Evolutionary conservation across 2,797 vertebrate species (phyloP).

Genomic region (Lithobates sylvaticus): DNA sequence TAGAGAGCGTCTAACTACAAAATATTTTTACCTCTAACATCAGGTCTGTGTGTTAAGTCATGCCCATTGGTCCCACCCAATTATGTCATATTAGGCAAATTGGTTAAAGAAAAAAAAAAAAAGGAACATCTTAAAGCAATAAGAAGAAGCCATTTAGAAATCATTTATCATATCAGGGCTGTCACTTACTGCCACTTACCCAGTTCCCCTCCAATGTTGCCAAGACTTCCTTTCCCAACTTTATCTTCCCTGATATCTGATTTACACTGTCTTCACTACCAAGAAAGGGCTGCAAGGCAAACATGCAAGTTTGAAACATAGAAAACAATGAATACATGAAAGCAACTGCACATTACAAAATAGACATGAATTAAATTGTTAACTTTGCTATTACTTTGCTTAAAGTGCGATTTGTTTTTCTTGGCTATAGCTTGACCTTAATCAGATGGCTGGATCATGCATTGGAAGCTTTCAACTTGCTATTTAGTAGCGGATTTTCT

Average conservation of each 20-base stretch:
- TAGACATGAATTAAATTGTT: neutral
- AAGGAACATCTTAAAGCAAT: too few relatives aligned
- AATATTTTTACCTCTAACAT: too few relatives aligned
- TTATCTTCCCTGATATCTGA: conserved; percentile 95
- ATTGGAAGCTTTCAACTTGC: neutral
- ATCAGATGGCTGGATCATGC: neutral
- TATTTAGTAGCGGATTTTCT: neutral
- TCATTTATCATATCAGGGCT: too few relatives aligned
- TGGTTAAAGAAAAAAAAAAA: too few relatives aligned
- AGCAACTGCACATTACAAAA: neutral
- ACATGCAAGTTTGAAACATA: neutral
- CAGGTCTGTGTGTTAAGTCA: too few relatives aligned
- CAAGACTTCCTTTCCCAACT: conserved; percentile 95
- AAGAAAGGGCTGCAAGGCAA: conserved; percentile 88
- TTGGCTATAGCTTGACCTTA: conserved; percentile 2
- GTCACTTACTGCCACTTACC: conserved; percentile 78
- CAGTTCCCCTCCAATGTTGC: conserved; percentile 95
- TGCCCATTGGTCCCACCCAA: too few relatives aligned
- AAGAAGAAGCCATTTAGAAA: too few relatives aligned
- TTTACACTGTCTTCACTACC: conserved; percentile 95
- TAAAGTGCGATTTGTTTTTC: neutral
- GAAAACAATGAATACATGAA: neutral
- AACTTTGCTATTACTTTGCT: neutral
- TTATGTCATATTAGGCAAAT: too few relatives aligned
- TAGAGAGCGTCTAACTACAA: too few relatives aligned